Evolutionary conservation across 2,888 invertebrate genomes (phyloP).

Genomic region (Platycheirus albimanus): DNA sequence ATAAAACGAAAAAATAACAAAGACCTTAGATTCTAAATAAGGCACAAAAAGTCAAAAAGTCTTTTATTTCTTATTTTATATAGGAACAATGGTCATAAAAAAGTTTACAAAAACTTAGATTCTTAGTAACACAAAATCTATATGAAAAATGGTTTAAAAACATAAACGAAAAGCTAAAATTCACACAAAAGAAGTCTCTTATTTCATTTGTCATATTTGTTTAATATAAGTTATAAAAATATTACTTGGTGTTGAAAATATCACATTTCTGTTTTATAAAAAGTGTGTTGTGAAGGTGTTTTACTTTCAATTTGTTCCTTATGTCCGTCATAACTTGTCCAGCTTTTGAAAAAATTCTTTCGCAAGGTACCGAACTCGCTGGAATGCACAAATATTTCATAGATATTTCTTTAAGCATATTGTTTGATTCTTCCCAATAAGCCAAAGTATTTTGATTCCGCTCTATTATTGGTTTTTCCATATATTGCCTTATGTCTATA

Average conservation of each 20-base stretch:
- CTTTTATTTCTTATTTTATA: too few relatives aligned
- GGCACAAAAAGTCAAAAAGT: too few relatives aligned
- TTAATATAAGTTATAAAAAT: not conserved
- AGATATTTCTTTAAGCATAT: not conserved
- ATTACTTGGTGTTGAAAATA: not conserved
- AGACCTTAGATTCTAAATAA: too few relatives aligned
- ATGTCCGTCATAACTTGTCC: slow-evolving; percentile 11
- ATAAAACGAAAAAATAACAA: too few relatives aligned
- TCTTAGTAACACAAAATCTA: too few relatives aligned
- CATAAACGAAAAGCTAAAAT: too few relatives aligned
- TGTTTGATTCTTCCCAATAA: slow-evolving; percentile 5
- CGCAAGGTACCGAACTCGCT: not conserved
- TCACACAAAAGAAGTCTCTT: too few relatives aligned
- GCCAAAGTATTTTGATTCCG: not conserved
- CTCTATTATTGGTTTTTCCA: slow-evolving; percentile 5
- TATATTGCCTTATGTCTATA: slow-evolving; percentile 8
- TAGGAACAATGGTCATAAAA: too few relatives aligned
- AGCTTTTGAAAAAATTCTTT: slow-evolving; percentile 25
- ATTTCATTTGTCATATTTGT: too few relatives aligned
- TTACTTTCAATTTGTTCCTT: not conserved
- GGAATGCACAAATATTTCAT: slow-evolving; percentile 3
- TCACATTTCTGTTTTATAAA: slow-evolving; percentile 4
- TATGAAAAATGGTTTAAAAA: too few relatives aligned
- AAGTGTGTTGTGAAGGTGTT: slow-evolving; percentile 5
- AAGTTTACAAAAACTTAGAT: too few relatives aligned